Conservation (phyloP, 2,797 vertebrate species). For the Nyctalus aviator region DNA sequence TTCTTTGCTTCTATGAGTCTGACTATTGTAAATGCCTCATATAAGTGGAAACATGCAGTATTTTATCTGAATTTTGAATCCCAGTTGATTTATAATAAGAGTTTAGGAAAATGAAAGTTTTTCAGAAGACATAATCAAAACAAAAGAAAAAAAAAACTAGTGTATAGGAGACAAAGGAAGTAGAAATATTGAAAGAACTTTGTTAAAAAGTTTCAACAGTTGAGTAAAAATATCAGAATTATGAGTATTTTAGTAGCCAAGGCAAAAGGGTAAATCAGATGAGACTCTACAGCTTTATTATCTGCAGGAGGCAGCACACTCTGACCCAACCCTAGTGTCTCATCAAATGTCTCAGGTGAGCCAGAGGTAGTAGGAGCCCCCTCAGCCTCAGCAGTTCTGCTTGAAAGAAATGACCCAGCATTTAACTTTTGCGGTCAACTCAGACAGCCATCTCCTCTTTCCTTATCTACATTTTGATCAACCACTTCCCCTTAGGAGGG, state of each 20-base stretch:
- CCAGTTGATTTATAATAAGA: neutral
- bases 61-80: neutral
- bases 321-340: neutral
- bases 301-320: neutral
- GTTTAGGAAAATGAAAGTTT: neutral
- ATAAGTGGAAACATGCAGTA: neutral
- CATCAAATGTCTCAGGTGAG: neutral
- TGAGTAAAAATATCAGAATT: neutral
- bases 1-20: neutral
- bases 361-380: neutral
- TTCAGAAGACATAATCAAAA: neutral
- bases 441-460: neutral
- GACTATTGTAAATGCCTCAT: neutral
- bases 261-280: neutral
- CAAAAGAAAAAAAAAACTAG: neutral
- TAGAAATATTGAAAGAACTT: neutral
- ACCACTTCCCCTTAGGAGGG: neutral
- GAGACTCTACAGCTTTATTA: neutral
- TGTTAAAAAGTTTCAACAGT: neutral
- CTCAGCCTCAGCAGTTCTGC: neutral
- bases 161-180: neutral
- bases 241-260: neutral
- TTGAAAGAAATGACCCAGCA: neutral
- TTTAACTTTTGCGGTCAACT: neutral
- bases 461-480: neutral